phyloP scores from a whole-genome alignment of 2,797 vertebrate species.

The Hypotaenidia philippensis region DNA sequence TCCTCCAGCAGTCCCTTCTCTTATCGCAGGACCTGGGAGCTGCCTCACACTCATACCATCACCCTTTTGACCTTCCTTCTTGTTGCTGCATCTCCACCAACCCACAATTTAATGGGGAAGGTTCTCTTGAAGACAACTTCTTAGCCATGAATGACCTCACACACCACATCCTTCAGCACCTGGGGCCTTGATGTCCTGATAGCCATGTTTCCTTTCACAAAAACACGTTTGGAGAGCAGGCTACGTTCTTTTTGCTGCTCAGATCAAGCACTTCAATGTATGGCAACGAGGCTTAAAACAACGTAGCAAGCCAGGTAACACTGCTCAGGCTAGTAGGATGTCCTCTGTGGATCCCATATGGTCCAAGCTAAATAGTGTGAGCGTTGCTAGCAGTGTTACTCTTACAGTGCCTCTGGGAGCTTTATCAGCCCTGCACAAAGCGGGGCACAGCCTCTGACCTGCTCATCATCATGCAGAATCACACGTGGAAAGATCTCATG shows the following conservation, averaged over 20 bases:
- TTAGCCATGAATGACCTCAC: not conserved
- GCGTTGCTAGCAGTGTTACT: rapidly evolving
- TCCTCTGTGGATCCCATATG: not conserved
- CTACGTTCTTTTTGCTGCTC: not conserved
- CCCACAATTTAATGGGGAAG: not conserved
- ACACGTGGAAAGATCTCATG: rapidly evolving
- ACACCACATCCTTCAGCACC: rapidly evolving
- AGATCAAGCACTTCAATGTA: not conserved
- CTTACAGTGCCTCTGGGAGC: not conserved
- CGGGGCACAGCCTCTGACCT: not conserved
- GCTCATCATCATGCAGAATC: not conserved
- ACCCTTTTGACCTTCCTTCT: not conserved
- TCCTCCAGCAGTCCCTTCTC: not conserved
- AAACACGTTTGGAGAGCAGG: not conserved
- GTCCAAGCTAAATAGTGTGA: not conserved
- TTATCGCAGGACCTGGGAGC: rapidly evolving
- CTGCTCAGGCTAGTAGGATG: not conserved
- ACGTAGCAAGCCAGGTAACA: not conserved
- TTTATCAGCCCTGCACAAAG: not conserved
- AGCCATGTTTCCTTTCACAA: not conserved
- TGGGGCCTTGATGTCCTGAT: rapidly evolving
- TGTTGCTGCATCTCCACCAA: not conserved
- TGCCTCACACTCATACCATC: rapidly evolving
- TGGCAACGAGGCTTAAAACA: not conserved
- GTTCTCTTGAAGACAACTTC: not conserved